phyloP scores from a whole-genome alignment of 2,888 invertebrate species.

The Scrobipalpa costella region DNA sequence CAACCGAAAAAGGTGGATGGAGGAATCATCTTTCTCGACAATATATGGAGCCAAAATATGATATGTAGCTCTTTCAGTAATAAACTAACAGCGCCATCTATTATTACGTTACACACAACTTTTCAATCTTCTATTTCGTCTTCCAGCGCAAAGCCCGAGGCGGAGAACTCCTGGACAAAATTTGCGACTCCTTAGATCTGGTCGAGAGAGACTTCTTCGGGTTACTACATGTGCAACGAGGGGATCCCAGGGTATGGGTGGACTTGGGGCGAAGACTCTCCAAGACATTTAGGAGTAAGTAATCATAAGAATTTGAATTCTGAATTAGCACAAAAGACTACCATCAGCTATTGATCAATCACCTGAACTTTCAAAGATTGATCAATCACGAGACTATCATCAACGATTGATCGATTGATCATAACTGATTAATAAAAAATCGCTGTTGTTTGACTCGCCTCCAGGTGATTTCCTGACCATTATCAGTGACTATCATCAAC shows the following conservation, averaged over 20 bases:
- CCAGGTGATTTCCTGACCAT: no score
- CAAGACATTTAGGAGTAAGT: conserved; percentile 93
- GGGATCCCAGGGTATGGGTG: conserved; percentile 92
- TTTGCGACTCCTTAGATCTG: conserved; percentile 93
- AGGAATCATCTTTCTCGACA: no score
- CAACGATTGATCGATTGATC: no score
- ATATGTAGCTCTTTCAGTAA: no score
- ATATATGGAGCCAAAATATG: no score
- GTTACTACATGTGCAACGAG: conserved; percentile 89
- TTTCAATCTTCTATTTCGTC: neutral
- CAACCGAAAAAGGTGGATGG: no score
- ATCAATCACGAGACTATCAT: no score
- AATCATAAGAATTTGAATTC: no score
- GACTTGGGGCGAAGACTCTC: conserved; percentile 92
- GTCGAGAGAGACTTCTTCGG: conserved; percentile 97
- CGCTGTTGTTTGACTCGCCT: no score
- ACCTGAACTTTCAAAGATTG: neutral
- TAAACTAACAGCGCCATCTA: neutral
- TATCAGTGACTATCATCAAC: no score
- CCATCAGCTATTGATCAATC: neutral
- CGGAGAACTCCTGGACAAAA: conserved; percentile 90
- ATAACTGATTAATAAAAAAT: no score
- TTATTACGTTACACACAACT: neutral
- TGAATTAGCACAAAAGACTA: neutral
- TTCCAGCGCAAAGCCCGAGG: conserved; percentile 94